phyloP scores from a whole-genome alignment of 2,113 vertebrate genomes.

The Amia ocellicauda region DNA sequence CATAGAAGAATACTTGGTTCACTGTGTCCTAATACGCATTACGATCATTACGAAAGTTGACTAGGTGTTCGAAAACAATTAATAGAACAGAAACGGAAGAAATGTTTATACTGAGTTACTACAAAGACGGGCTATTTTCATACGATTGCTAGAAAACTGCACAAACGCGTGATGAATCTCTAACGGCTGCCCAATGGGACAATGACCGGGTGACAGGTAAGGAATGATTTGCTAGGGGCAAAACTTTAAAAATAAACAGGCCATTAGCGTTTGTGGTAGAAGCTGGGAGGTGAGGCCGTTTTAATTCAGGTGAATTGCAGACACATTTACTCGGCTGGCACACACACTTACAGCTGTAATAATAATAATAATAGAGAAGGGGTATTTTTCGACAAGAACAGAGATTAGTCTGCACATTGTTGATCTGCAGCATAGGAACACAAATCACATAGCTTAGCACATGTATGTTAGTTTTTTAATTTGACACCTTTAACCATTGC shows the following conservation, averaged over 20 bases:
- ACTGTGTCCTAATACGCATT: no score
- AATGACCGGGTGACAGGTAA: conserved; percentile 66
- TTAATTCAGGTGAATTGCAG: conserved; percentile 68
- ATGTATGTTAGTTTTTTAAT: conserved; percentile 27
- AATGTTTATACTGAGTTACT: not conserved
- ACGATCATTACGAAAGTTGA: no score
- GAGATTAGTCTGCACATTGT: conserved; percentile 49
- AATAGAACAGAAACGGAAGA: conserved; percentile 14
- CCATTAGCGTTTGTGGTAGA: conserved; percentile 48
- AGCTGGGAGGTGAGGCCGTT: conserved; percentile 35
- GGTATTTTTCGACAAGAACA: conserved; percentile 25
- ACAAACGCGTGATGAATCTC: conserved; percentile 27
- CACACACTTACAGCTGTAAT: conserved; percentile 65
- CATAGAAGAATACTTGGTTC: conserved; percentile 1
- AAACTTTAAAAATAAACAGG: conserved; percentile 69
- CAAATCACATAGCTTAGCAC: no score
- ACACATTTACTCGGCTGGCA: conserved; percentile 57
- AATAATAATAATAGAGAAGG: conserved; percentile 64
- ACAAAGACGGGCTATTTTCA: conserved; percentile 27
- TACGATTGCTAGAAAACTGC: conserved; percentile 23
- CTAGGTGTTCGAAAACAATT: conserved; percentile 1
- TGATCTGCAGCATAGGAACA: no score
- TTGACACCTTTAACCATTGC: conserved; percentile 36
- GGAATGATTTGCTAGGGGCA: conserved; percentile 65
- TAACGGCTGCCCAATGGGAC: conserved; percentile 44